Evolutionary conservation across 2,113 vertebrate species (phyloP).

Genomic region (Catharus bicknelli): DNA sequence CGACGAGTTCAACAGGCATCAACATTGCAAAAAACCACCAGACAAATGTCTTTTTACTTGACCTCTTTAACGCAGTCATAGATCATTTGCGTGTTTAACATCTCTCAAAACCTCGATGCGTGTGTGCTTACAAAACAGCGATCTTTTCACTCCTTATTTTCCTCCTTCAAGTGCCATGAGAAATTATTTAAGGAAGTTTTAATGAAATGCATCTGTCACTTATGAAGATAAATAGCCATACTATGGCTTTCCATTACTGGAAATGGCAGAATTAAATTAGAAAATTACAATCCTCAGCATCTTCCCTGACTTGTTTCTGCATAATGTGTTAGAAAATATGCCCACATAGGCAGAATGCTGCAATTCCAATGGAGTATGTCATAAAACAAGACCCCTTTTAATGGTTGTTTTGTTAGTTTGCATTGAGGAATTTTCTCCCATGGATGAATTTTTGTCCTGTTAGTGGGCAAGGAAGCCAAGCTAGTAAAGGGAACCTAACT

Average conservation of each 20-base stretch:
- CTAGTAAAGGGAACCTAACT: neutral
- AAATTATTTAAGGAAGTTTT: slow-evolving; percentile 82
- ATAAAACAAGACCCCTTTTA: slow-evolving; percentile 63
- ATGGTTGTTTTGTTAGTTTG: slow-evolving; percentile 57
- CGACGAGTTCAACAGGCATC: slow-evolving; percentile 51
- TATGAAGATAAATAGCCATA: slow-evolving; percentile 79
- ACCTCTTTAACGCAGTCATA: slow-evolving; percentile 68
- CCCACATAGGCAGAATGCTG: slow-evolving; percentile 76
- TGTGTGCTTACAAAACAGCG: slow-evolving; percentile 65
- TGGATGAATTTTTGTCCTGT: neutral
- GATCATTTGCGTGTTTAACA: slow-evolving; percentile 62
- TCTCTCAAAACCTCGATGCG: slow-evolving; percentile 65
- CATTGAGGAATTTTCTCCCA: slow-evolving; percentile 44
- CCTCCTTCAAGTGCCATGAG: slow-evolving; percentile 70
- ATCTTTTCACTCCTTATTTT: slow-evolving; percentile 55
- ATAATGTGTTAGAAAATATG: slow-evolving; percentile 82
- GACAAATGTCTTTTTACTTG: slow-evolving; percentile 62
- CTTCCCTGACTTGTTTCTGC: slow-evolving; percentile 78
- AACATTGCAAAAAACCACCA: slow-evolving; percentile 45
- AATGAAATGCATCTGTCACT: slow-evolving; percentile 84
- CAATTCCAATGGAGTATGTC: slow-evolving; percentile 60
- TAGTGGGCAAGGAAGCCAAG: neutral
- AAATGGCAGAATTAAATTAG: slow-evolving; percentile 85
- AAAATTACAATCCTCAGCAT: slow-evolving; percentile 82
- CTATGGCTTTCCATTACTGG: slow-evolving; percentile 81